Evolutionary conservation across 2,888 invertebrate genomes (phyloP).

Genomic region (Lithophane socia): DNA sequence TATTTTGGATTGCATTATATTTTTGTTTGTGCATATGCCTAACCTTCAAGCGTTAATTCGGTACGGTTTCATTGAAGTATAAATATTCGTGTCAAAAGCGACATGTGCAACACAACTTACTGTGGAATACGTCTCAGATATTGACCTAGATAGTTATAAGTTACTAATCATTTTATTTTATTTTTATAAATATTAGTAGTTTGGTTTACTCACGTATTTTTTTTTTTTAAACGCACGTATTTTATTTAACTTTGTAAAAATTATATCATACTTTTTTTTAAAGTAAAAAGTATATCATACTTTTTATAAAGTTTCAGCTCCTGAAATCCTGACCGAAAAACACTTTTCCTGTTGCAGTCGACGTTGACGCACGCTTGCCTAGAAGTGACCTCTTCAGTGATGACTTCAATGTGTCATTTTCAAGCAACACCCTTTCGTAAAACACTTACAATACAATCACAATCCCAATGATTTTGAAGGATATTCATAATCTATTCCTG

Average conservation of each 20-base stretch:
- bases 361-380: background rate
- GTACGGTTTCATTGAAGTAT: constrained; percentile 31
- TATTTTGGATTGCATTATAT: constrained; percentile 56
- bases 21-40: constrained; percentile 44
- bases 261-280: too few relatives aligned
- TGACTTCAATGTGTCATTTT: background rate
- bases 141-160: background rate
- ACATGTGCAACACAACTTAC: background rate
- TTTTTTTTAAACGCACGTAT: too few relatives aligned
- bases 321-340: background rate
- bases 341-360: background rate
- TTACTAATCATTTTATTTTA: background rate
- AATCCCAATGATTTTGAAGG: background rate
- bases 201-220: background rate
- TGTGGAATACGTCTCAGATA: background rate
- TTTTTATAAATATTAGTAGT: background rate
- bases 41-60: constrained; percentile 41
- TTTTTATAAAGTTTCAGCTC: background rate
- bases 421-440: background rate
- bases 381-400: background rate
- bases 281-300: background rate
- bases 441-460: background rate
- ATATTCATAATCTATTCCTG: background rate
- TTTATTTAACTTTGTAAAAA: too few relatives aligned
- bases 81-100: background rate